These are phyloP conservation scores for Xanthostigma xanthostigma DNA, from an alignment of 2,888 invertebrate species.

Conservation along the genomic window DNA sequence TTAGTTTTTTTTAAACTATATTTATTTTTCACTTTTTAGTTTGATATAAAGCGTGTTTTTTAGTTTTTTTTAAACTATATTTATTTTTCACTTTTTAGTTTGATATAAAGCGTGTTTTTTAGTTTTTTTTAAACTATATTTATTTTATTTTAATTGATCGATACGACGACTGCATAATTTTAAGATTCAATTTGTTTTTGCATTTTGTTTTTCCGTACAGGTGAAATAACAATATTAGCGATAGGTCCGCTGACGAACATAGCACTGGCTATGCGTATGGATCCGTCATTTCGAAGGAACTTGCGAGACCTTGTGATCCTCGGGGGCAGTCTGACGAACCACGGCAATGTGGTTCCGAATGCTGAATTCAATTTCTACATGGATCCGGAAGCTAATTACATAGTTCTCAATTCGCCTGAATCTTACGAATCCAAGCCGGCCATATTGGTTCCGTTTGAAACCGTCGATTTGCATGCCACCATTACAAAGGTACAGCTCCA, in stretches of 20 bases:
- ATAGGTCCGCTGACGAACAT: slow-evolving; percentile 40
- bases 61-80: too few species aligned
- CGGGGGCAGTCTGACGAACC: slow-evolving; percentile 23
- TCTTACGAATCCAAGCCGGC: not conserved
- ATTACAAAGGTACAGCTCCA: slow-evolving; percentile 2
- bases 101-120: too few species aligned
- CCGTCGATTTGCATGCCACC: slow-evolving; percentile 7
- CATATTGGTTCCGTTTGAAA: slow-evolving; percentile 2
- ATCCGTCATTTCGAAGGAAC: slow-evolving; percentile 19
- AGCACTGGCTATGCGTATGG: slow-evolving; percentile 32
- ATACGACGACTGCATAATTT: too few species aligned
- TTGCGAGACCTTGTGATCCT: slow-evolving; percentile 22
- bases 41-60: too few species aligned
- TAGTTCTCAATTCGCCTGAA: slow-evolving; percentile 3
- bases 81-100: too few species aligned
- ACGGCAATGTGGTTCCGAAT: slow-evolving; percentile 24
- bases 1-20: too few species aligned
- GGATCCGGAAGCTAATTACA: slow-evolving; percentile 32
- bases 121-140: too few species aligned
- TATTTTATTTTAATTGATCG: too few species aligned
- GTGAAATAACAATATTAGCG: slow-evolving; percentile 23
- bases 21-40: too few species aligned
- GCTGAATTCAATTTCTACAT: slow-evolving; percentile 42
- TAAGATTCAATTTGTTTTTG: slow-evolving; percentile 3
- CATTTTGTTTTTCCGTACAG: slow-evolving; percentile 15